These are phyloP conservation scores for Leptobrachium ailaonicum DNA, from an alignment of 2,113 vertebrate species.

Conservation along the genomic window DNA sequence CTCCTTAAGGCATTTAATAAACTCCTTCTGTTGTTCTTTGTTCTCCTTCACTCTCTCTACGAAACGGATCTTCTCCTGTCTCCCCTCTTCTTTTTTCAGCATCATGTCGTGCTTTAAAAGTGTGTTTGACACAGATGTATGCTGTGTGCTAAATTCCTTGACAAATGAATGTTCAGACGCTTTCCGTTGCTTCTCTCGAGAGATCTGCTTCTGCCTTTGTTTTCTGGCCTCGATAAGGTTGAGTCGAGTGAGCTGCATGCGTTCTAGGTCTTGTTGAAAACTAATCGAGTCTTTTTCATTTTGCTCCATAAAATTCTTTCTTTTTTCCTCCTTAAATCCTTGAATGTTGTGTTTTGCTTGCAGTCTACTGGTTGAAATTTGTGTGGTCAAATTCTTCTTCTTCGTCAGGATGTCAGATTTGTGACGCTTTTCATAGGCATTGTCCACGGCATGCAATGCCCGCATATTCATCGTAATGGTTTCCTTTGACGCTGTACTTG, in stretches of 20 bases:
- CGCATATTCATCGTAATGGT: background rate
- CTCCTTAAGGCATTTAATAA: conserved; percentile 14
- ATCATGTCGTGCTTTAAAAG: conserved; percentile 50
- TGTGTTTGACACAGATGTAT: conserved; percentile 46
- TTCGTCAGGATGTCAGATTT: conserved; percentile 27
- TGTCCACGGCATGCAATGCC: conserved; percentile 57
- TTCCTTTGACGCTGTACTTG: conserved; percentile 18
- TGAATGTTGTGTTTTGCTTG: background rate
- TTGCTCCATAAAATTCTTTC: background rate
- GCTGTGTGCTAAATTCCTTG: conserved; percentile 54
- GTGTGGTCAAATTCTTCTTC: conserved; percentile 27
- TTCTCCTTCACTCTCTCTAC: conserved; percentile 37
- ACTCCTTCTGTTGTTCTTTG: conserved; percentile 39
- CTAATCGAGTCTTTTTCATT: conserved; percentile 40
- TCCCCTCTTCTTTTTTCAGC: background rate
- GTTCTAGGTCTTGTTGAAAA: conserved; percentile 37
- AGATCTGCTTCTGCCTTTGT: conserved; percentile 53
- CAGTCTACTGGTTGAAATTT: conserved; percentile 12
- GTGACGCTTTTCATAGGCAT: conserved; percentile 47
- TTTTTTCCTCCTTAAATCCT: conserved; percentile 44
- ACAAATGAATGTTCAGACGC: conserved; percentile 51
- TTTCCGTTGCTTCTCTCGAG: conserved; percentile 54
- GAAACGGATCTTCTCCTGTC: conserved; percentile 45
- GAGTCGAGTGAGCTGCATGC: conserved; percentile 32
- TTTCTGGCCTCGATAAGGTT: conserved; percentile 52